Base-by-base conservation (phyloP, 2,888 invertebrate species). In the Lasioglossum oenotherae region DNA sequence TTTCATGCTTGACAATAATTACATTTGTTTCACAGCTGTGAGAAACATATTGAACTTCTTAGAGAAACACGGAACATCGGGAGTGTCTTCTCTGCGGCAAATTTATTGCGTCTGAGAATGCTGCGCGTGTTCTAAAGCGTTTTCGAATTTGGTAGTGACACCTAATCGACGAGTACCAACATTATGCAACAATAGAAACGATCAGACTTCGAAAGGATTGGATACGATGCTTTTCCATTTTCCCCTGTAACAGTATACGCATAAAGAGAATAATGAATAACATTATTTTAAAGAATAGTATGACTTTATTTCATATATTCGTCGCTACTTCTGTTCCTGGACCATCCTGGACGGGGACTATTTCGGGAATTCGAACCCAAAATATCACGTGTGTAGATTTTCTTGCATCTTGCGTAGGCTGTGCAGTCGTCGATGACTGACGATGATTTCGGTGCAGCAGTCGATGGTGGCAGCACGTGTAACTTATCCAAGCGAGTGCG, bases 41-140 rank as follows among this genome's bases (percentile, higher is more conserved):
- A 67, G 46, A 19, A 87, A 81, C 12, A 87, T 92, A 78, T 44
- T 92, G 12, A 74, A 74, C 41, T 91, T 91, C 74, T 75, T 92
- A 57, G 86, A 92, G 78, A 84, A 88, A 14, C 84, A 90, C 19
- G 69, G 84, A n/a, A 77, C 60, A 23, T 35, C 86, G 23, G 87
- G 35, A 19, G 44, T 75, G n/a, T 78, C 80, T 0, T 74, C 64
- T 27, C 75, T 91, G 57, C 89, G 89, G 10, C 74, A 85, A 81
- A 77, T 78, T 76, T 92, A 91, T 69, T 73, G 72, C 46, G 64
- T 80, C 73, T 90, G 82, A 90, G 53, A 75, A 81, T 72, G 60
- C 6, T 49, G 41, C 1, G 23, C 10, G 23, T 46, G 23, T n/a
- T 64, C 16, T 35, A 35, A 76, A 35, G 27, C 31, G 19, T 77